Percentiles rank a stretch among this genome's conserved stretches.
Evolutionary conservation across 2,888 invertebrate genomes (phyloP).

Genomic region (Lypha dubia): DNA sequence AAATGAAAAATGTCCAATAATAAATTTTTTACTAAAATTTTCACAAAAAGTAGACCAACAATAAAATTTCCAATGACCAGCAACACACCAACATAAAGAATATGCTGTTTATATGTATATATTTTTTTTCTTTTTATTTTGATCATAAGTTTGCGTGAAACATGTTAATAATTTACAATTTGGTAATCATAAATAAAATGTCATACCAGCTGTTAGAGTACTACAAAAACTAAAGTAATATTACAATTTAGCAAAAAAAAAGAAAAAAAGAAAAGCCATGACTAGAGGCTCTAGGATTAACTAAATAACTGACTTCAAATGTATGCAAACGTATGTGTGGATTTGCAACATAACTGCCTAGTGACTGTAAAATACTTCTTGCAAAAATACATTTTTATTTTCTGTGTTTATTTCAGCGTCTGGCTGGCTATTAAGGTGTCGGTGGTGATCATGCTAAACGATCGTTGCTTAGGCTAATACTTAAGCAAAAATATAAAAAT

Average conservation of each 20-base stretch:
- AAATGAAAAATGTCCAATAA: conserved; percentile 54
- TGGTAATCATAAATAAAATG: conserved; percentile 83
- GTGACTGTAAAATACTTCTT: not conserved
- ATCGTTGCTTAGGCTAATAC: conserved; percentile 32
- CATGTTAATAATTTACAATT: conserved; percentile 84
- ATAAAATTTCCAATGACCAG: not conserved
- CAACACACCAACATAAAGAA: conserved; percentile 16
- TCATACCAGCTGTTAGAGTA: conserved; percentile 75
- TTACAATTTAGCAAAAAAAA: conserved; percentile 19
- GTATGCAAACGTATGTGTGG: not conserved
- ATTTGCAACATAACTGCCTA: not conserved
- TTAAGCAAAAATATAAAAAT: conserved; percentile 6
- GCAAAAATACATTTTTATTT: conserved; percentile 6
- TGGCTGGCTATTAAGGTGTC: conserved; percentile 55
- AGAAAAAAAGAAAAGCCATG: too few relatives aligned
- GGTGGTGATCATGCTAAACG: conserved; percentile 61
- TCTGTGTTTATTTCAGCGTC: conserved; percentile 22
- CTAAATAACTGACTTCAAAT: conserved; percentile 20
- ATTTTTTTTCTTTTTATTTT: conserved; percentile 28
- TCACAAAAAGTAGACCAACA: not conserved
- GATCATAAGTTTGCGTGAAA: conserved; percentile 74
- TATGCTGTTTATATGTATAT: not conserved
- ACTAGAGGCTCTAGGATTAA: conserved; percentile 35
- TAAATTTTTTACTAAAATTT: conserved; percentile 24
- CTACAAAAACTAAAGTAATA: conserved; percentile 7